phyloP scores from a whole-genome alignment of 2,797 vertebrate species.

The Helarctos malayanus region DNA sequence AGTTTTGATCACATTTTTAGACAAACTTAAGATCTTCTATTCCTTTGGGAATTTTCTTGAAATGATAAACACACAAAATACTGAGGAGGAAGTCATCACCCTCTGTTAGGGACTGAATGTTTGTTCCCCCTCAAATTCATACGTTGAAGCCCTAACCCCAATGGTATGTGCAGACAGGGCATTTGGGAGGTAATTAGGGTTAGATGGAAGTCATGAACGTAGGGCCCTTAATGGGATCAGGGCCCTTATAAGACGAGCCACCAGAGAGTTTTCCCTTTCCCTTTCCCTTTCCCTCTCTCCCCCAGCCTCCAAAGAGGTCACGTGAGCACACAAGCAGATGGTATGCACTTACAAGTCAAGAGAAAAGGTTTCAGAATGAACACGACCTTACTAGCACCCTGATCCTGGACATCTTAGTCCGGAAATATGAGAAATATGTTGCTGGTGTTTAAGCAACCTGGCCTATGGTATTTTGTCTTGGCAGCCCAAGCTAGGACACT shows the following conservation, averaged over 20 bases:
- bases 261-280: neutral
- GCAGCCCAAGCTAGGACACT: neutral
- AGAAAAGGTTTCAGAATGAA: neutral
- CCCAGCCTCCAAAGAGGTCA: neutral
- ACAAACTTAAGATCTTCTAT: neutral
- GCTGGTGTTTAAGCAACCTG: neutral
- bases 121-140: neutral
- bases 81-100: neutral
- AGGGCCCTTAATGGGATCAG: neutral
- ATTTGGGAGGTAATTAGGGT: neutral
- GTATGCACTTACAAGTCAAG: neutral
- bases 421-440: neutral
- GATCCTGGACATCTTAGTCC: neutral
- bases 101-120: neutral
- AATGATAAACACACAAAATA: conserved; percentile 21
- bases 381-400: neutral
- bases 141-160: neutral
- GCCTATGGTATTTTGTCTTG: neutral
- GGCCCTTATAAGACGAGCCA: neutral
- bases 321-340: neutral
- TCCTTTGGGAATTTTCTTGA: conserved; percentile 35
- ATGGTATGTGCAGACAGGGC: neutral
- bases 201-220: neutral
- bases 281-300: neutral
- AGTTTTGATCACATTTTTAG: accelerated